These are phyloP conservation scores for Eupithecia inturbata DNA, from an alignment of 2,888 invertebrate genomes.

Conservation along the genomic window DNA sequence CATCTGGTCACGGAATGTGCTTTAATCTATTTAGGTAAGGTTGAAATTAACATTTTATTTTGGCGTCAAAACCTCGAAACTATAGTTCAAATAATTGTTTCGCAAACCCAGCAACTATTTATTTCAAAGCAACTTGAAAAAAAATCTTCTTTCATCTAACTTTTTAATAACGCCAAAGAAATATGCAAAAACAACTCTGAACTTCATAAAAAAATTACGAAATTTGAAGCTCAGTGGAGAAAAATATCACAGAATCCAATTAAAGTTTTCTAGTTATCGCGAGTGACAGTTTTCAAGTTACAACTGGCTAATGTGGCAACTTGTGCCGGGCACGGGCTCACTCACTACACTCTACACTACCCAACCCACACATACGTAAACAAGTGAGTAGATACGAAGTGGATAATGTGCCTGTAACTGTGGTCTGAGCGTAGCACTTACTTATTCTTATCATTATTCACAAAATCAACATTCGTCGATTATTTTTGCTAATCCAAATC, in stretches of 20 bases:
- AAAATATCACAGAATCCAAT: neutral
- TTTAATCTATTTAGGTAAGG: slow-evolving; percentile 21
- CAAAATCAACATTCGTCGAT: too few species aligned
- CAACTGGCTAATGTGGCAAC: neutral
- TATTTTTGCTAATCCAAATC: neutral
- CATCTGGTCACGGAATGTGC: neutral
- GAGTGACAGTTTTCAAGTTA: neutral
- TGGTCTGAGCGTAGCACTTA: too few species aligned
- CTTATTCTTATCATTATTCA: neutral
- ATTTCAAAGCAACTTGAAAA: neutral
- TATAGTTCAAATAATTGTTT: neutral
- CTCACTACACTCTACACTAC: too few species aligned
- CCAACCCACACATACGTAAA: neutral
- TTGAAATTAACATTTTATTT: neutral
- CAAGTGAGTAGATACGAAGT: too few species aligned
- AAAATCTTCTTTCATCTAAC: neutral
- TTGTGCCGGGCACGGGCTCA: too few species aligned
- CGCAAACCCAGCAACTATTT: neutral
- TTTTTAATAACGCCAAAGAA: neutral
- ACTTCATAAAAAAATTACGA: neutral
- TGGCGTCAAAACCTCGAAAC: neutral
- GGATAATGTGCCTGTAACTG: neutral
- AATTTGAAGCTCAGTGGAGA: neutral
- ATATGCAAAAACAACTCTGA: neutral
- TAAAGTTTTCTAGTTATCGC: neutral